Percentiles rank a stretch among this genome's conserved stretches.
phyloP scores from a whole-genome alignment of 2,113 vertebrate genomes.

The Triplophysa dalaica region DNA sequence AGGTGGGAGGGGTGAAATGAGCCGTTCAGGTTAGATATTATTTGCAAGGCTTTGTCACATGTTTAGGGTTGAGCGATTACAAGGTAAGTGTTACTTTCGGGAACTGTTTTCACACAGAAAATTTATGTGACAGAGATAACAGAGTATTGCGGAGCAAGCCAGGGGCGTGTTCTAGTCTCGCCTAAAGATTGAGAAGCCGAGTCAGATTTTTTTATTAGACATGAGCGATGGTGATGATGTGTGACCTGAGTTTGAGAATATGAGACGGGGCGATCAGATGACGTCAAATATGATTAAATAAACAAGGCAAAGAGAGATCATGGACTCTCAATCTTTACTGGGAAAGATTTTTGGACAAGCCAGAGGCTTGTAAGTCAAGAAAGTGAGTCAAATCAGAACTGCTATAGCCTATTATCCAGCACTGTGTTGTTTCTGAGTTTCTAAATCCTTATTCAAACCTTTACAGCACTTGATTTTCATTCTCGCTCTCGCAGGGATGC shows the following conservation, averaged over 20 bases:
- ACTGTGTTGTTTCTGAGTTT: slow-evolving; percentile 20
- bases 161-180: not conserved
- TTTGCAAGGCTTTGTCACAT: not conserved
- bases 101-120: not conserved
- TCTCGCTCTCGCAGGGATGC: not conserved
- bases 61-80: not conserved
- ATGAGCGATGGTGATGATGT: slow-evolving; percentile 34
- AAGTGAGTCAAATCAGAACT: not conserved
- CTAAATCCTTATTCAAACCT: not conserved
- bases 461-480: slow-evolving; percentile 12
- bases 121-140: slow-evolving; percentile 1
- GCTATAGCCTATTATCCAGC: slow-evolving; percentile 53
- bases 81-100: not conserved
- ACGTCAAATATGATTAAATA: slow-evolving; percentile 12
- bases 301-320: slow-evolving; percentile 18
- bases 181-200: slow-evolving; percentile 27
- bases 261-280: slow-evolving; percentile 17
- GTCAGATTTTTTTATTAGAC: slow-evolving; percentile 21
- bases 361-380: not conserved
- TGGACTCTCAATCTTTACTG: not conserved
- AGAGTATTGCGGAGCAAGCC: not conserved
- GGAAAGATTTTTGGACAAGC: not conserved
- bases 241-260: slow-evolving; percentile 17
- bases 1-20: too few species aligned
- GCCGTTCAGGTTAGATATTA: too few species aligned